A percentile compares a stretch with the other conserved stretches of the same genome.
phyloP scores from a whole-genome alignment of 1,140 invertebrate species.

The Lepidotrigona ventralis region DNA sequence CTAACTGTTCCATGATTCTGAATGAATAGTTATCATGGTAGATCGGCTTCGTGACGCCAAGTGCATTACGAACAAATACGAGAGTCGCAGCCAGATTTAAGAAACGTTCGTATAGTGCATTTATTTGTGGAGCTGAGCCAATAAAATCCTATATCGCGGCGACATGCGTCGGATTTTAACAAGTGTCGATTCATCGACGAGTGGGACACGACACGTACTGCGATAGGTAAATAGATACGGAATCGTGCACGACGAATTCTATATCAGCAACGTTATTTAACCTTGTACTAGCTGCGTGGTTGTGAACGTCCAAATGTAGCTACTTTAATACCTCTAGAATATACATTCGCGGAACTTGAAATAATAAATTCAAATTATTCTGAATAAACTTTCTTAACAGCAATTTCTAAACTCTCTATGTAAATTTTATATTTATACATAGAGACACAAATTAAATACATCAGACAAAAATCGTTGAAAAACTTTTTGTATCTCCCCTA shows the following conservation, averaged over 20 bases:
- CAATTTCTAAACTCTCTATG: too few relatives aligned
- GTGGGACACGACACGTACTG: constrained; percentile 26
- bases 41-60: not conserved
- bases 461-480: too few relatives aligned
- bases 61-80: not conserved
- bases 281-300: not conserved
- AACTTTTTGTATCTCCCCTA: too few relatives aligned
- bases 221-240: constrained; percentile 12
- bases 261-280: constrained; percentile 18
- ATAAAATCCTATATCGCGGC: constrained; percentile 27
- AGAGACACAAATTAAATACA: too few relatives aligned
- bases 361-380: not conserved
- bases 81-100: not conserved
- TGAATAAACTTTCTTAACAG: not conserved
- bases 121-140: constrained; percentile 7
- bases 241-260: constrained; percentile 5
- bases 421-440: too few relatives aligned
- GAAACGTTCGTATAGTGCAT: not conserved
- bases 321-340: not conserved
- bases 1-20: not conserved
- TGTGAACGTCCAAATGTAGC: not conserved
- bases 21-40: not conserved
- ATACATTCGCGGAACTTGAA: not conserved
- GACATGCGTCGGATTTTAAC: constrained; percentile 48
- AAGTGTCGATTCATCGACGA: constrained; percentile 40